Evolutionary conservation across 1,140 invertebrate species (phyloP).

Genomic region (Monomorium pharaonis): DNA sequence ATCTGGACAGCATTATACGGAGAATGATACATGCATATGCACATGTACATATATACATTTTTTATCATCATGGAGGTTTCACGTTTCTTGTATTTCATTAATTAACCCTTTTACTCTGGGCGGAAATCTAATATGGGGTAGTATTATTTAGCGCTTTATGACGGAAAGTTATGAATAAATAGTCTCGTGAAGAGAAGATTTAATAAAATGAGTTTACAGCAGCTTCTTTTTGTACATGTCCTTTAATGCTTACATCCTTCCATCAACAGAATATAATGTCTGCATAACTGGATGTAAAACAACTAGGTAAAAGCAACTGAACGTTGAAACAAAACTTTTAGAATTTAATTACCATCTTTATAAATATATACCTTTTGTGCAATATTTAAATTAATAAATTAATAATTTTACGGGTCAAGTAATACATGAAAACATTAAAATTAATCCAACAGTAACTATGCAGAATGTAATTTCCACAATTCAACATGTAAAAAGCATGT

Average conservation of each 20-base stretch:
- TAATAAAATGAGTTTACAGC: conserved; percentile 45
- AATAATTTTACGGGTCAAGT: not conserved
- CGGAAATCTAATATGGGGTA: conserved; percentile 14
- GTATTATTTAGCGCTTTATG: conserved; percentile 42
- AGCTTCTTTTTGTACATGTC: conserved; percentile 10
- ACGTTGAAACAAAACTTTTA: conserved; percentile 6
- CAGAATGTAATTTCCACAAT: not conserved
- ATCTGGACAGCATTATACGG: conserved; percentile 26
- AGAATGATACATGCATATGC: not conserved
- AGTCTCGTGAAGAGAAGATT: conserved; percentile 34
- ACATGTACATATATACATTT: not conserved
- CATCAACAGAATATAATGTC: not conserved
- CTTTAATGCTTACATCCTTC: conserved; percentile 23
- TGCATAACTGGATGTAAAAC: conserved; percentile 18
- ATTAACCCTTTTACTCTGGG: conserved; percentile 24
- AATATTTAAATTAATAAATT: not conserved
- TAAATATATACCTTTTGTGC: not conserved
- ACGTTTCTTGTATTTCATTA: conserved; percentile 42
- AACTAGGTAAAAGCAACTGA: conserved; percentile 1
- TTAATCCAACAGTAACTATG: not conserved
- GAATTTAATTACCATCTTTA: not conserved
- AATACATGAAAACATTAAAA: not conserved
- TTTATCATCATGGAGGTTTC: conserved; percentile 25
- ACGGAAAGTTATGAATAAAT: conserved; percentile 27
- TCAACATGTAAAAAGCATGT: not conserved